A percentile compares a stretch with the other conserved stretches of the same genome.
These are phyloP conservation scores for human DNA, from an alignment of 2,113 vertebrate genomes.

Conservation along the genomic window DNA sequence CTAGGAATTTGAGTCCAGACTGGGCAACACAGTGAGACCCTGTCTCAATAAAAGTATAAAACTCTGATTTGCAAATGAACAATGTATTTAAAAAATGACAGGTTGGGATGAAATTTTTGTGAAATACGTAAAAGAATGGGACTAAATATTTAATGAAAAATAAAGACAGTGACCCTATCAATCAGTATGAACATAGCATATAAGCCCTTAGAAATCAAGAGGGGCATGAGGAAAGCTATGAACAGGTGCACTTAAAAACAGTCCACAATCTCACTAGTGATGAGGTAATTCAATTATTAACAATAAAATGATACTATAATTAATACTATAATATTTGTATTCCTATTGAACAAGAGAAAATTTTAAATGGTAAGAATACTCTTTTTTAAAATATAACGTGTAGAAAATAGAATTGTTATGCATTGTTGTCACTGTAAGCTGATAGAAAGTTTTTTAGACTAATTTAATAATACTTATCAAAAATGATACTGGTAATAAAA, in stretches of 20 bases:
- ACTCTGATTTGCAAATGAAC: background rate
- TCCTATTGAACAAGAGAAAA: background rate
- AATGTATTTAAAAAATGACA: background rate
- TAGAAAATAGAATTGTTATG: background rate
- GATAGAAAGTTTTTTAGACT: background rate
- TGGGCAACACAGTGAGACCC: background rate
- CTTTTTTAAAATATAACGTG: background rate
- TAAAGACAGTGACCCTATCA: background rate
- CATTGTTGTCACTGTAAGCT: background rate
- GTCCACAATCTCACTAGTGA: background rate
- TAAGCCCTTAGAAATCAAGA: no score
- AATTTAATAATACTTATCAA: background rate
- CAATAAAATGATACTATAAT: background rate
- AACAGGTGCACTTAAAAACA: background rate
- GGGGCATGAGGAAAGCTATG: background rate
- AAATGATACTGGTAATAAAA: background rate
- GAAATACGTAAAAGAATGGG: background rate
- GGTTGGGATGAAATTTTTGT: background rate
- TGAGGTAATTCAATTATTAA: background rate
- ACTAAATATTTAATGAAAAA: background rate
- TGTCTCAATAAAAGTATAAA: background rate
- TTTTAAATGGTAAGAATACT: background rate
- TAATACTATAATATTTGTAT: background rate
- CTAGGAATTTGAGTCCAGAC: no score
- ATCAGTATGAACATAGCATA: no score